These are phyloP conservation scores for Paragorgia papillata DNA, from an alignment of 92 coral and sea anemone genomes.

Conservation along the genomic window DNA sequence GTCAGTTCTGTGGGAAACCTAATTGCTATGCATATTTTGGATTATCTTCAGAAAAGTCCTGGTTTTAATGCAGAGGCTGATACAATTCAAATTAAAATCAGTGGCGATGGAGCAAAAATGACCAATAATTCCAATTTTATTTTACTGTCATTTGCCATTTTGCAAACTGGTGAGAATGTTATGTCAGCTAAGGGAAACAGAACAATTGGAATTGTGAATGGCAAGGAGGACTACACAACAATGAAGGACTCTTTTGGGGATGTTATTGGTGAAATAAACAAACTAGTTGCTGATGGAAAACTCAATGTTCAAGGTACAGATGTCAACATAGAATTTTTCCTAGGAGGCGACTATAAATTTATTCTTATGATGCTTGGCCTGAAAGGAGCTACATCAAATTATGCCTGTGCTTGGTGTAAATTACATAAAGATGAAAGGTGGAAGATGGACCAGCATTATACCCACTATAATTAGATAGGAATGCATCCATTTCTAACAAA, in stretches of 20 bases:
- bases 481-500: too few species aligned
- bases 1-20: constrained; percentile 4
- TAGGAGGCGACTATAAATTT: constrained; percentile 57
- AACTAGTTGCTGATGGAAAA: not conserved
- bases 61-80: constrained; percentile 21
- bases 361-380: constrained; percentile 21
- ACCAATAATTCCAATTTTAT: constrained; percentile 51
- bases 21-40: not conserved
- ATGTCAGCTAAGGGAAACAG: constrained; percentile 59
- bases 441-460: constrained; percentile 33
- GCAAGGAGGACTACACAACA: constrained; percentile 41
- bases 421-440: constrained; percentile 45
- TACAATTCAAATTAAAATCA: constrained; percentile 38
- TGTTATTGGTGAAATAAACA: constrained; percentile 15
- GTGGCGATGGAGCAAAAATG: constrained; percentile 60
- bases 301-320: not conserved
- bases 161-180: constrained; percentile 46
- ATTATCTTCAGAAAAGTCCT: not conserved
- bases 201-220: constrained; percentile 55
- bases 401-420: constrained; percentile 60
- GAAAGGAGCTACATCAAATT: constrained; percentile 49
- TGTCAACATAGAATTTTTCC: constrained; percentile 40
- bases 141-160: constrained; percentile 45
- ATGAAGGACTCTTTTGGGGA: constrained; percentile 13
- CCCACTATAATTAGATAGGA: not conserved